Conservation (phyloP, 2,113 vertebrate genomes). For the Crotalus horridus region DNA sequence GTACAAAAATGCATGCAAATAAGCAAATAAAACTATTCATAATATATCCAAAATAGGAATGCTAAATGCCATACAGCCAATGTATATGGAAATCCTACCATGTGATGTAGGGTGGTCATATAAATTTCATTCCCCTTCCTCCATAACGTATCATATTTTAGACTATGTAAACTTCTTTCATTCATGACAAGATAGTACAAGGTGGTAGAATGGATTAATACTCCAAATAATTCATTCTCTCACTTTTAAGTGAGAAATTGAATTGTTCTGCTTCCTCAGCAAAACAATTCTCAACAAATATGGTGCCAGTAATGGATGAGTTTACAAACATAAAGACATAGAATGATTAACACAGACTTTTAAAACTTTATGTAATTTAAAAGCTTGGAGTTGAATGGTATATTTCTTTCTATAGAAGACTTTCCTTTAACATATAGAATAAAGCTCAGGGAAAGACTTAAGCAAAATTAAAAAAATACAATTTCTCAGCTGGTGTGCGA, state of each 20-base stretch:
- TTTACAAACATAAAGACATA: background rate
- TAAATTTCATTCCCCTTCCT: background rate
- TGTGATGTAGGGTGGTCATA: background rate
- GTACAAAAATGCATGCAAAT: background rate
- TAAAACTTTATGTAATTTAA: background rate
- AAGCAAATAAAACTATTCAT: background rate
- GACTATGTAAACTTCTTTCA: background rate
- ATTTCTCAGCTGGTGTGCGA: slow-evolving; percentile 36
- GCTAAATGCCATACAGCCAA: background rate
- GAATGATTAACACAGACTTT: background rate
- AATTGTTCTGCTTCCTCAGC: background rate
- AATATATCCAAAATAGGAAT: background rate
- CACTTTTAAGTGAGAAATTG: background rate
- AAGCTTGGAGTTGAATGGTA: background rate
- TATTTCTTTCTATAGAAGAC: background rate
- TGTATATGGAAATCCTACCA: background rate
- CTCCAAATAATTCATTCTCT: background rate
- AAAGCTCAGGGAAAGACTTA: slow-evolving; percentile 8
- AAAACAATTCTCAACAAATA: slow-evolving; percentile 16
- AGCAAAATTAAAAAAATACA: slow-evolving; percentile 41
- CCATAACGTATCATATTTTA: background rate
- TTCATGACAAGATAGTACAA: background rate
- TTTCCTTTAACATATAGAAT: slow-evolving; percentile 32
- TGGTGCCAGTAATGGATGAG: slow-evolving; percentile 3
- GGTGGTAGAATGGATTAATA: background rate